Conservation (phyloP, 2,113 vertebrate genomes). For the Tonatia bakeri region DNA sequence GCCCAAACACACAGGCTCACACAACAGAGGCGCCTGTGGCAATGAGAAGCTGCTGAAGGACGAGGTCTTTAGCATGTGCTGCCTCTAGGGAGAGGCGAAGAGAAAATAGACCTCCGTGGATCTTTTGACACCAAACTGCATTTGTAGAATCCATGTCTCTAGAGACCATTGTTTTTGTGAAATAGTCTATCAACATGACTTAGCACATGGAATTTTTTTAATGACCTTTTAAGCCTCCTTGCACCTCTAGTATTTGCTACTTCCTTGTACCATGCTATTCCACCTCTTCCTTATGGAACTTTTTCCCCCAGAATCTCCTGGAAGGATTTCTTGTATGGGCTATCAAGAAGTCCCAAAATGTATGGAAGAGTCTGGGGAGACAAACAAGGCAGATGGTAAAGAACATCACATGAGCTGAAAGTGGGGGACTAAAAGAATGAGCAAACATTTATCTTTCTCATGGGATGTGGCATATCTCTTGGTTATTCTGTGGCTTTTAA, state of each 20-base stretch:
- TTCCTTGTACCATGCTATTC: neutral
- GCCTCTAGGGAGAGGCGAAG: neutral
- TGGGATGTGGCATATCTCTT: neutral
- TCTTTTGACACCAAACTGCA: neutral
- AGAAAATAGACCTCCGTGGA: neutral
- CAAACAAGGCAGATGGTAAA: neutral
- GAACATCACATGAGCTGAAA: neutral
- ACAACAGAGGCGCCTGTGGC: neutral
- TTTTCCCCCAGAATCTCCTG: neutral
- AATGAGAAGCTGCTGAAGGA: neutral
- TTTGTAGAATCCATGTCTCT: neutral
- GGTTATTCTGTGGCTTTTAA: neutral
- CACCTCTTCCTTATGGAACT: conserved; percentile 28
- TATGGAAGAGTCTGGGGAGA: neutral
- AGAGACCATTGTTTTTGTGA: neutral
- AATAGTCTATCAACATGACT: neutral
- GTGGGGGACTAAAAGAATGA: neutral
- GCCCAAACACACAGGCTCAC: neutral
- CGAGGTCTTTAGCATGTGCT: neutral
- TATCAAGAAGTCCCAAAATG: conserved; percentile 10
- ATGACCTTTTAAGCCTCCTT: conserved; percentile 33
- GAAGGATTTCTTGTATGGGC: neutral
- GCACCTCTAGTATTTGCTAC: conserved; percentile 18
- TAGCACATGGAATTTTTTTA: conserved; percentile 28
- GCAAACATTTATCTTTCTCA: conserved; percentile 12